Base-by-base conservation (phyloP, 2,797 vertebrate genomes). In the Sebastes umbrosus region DNA sequence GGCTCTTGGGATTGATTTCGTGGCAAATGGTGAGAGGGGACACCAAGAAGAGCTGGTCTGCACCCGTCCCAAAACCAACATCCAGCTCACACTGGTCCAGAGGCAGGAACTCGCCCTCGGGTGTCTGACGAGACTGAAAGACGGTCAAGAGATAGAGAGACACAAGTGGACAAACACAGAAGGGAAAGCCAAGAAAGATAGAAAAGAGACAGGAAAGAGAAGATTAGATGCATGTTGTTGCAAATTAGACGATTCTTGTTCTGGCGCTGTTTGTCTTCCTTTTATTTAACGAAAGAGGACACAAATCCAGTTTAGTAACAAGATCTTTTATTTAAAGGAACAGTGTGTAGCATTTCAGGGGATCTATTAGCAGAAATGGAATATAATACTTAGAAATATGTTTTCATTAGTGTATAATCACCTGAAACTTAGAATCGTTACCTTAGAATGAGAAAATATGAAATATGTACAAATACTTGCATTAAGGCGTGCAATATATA, bases 11-110 rank as follows among this genome's bases (percentile, higher is more conserved):
- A 73, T 97, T 97, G 78, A 98, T 98, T 91, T 97, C 97, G 2
- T 98, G 97, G 77, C 97, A 98, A 90, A 98, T 98, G 81, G 97
- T 98, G 84, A 98, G 96, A 5, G 97, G 97, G 25, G 97, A 98
- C 66, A 98, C 97, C 62, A 98, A 93, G 86, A 98, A 98, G 83
- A 98, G 96, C 87, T 98, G 97, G 89, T 98, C 97, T 1, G 97
- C 97, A 1, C 97, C 97, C 0, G 97, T 98, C 85, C 97, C 97
- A 70, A 98, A 98, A 55, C 97, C 97, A 4, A 98, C 97, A 8
- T 98, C 97, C 92, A 98, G 80, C 69, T 98, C 97, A 68, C 97
- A 97, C 92, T 98, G 97, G 91, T 98, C 97, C 83, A 98, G 90
- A 0, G 97, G 97, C 92, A 98, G 93, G 88, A 98, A 98, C 93